Evolutionary conservation across 2,888 invertebrate genomes (phyloP), one percentile per base, ranked within the genome.

Genomic region (Brassicogethes aeneus): DNA sequence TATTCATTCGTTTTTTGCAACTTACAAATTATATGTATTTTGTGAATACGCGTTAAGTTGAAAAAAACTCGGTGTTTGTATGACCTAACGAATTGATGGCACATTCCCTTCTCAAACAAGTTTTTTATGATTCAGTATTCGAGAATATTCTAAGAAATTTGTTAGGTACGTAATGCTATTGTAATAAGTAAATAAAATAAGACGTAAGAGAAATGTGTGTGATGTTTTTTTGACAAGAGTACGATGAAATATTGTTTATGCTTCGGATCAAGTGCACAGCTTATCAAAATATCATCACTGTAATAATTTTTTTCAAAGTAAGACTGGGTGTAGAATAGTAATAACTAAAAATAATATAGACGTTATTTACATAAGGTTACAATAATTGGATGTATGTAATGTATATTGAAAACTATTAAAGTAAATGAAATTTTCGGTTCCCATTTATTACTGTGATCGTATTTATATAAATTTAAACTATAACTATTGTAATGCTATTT

Each of bases 371-470:
- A 39, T 54, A 55, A 55, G 49, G 50, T 48, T 55, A 52, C 13
- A 52, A 50, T 43, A 46, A 47, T 53, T 55, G 55, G 47, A 56
- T 54, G 48, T 50, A 56, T 54, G 51, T 52, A 49, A 49, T 49
- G 47, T 50, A 43, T 44, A 45, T 50, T 38, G 45, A 47, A 13
- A 37, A 14, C 40, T 34, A 49, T 43, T 39, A 40, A 39, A 43
- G 50, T 45, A 46, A 16, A 49, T 51, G 50, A 48, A 34, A 45
- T 61, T 23, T 7, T 23, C 61, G 57, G 59, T 64, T 65, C 60
- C 62, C 61, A 56, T 64, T 62, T 57, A 53, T 63, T 64, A 60
- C 64, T 64, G 65, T 64, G 64, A 65, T 65, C 64, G 61, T 65
- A 64, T 62, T 64, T 64, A 59, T 61, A 63, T 60, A 55, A 62